Percentiles rank a stretch among this genome's conserved stretches.
These are phyloP conservation scores for Hippocampus abdominalis DNA, from an alignment of 2,113 vertebrate genomes.

Conservation along the genomic window DNA sequence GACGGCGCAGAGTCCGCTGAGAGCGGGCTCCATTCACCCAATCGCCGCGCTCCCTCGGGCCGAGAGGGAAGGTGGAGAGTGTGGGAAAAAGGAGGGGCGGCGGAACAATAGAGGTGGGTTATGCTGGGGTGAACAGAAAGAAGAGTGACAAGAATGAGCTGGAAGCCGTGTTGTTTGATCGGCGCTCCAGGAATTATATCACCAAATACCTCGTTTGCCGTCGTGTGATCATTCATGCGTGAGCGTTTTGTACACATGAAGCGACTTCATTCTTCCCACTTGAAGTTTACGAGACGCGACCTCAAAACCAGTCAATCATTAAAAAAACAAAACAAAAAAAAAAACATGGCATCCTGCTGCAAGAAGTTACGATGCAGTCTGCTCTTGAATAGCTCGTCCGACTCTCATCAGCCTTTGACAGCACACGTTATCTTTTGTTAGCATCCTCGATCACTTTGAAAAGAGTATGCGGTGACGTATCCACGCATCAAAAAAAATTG, in stretches of 20 bases:
- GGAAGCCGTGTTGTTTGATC: slow-evolving; percentile 15
- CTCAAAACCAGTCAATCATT: not conserved
- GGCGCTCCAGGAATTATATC: slow-evolving; percentile 14
- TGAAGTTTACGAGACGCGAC: not conserved
- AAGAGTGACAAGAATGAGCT: slow-evolving; percentile 39
- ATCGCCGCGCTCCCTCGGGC: slow-evolving; percentile 50
- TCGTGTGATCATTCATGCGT: not conserved
- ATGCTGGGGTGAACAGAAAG: slow-evolving; percentile 25
- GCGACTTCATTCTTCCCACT: not conserved
- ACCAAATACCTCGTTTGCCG: slow-evolving; percentile 13
- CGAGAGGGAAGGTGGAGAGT: slow-evolving; percentile 45
- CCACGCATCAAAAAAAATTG: not conserved
- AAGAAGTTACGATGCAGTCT: not conserved
- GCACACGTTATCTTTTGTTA: too few relatives aligned
- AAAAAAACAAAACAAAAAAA: not conserved
- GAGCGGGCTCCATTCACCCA: slow-evolving; percentile 52
- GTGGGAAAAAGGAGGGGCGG: slow-evolving; percentile 54
- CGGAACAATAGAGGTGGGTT: slow-evolving; percentile 16
- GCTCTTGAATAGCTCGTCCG: not conserved
- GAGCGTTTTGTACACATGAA: not conserved
- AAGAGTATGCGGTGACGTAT: not conserved
- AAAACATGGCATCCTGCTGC: not conserved
- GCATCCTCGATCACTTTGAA: not conserved
- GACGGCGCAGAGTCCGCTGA: slow-evolving; percentile 46
- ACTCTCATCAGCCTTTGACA: not conserved